Percentiles rank a stretch among this genome's conserved stretches.
Conservation (phyloP, 2,888 invertebrate genomes). For the Incurvaria masculella region DNA sequence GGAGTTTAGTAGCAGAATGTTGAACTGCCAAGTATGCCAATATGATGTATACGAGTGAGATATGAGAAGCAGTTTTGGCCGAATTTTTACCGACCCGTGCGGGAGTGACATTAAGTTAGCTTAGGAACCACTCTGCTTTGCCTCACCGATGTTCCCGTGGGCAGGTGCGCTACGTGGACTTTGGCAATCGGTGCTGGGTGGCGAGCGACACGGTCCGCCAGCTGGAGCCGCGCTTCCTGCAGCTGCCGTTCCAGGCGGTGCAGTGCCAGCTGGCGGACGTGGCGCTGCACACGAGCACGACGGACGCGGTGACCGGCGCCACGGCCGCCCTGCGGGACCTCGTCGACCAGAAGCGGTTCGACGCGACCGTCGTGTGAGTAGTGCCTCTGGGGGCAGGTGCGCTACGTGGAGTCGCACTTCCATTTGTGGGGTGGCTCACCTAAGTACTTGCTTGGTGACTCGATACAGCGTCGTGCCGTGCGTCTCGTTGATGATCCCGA, state of each 20-base stretch:
- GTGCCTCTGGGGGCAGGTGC: too few species aligned
- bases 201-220: conserved; percentile 47
- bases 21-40: too few species aligned
- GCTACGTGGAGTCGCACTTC: too few species aligned
- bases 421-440: too few species aligned
- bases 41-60: too few species aligned
- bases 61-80: background rate
- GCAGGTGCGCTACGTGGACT: conserved; percentile 66
- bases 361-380: conserved; percentile 34
- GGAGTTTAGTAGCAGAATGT: too few species aligned
- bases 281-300: conserved; percentile 20
- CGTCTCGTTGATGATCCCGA: too few species aligned
- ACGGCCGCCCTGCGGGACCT: conserved; percentile 21
- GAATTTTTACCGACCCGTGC: conserved; percentile 1
- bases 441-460: too few species aligned
- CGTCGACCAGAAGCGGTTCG: conserved; percentile 22
- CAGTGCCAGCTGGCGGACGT: conserved; percentile 50
- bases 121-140: too few species aligned
- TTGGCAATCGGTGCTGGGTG: conserved; percentile 60
- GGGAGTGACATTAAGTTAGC: too few species aligned
- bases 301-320: conserved; percentile 28
- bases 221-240: conserved; percentile 49
- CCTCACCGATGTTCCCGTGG: conserved; percentile 2
- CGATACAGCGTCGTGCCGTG: too few species aligned
- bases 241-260: conserved; percentile 57